A percentile compares a stretch with the other conserved stretches of the same genome.
Evolutionary conservation across 2,113 vertebrate genomes (phyloP).

Genomic region (Cichladusa arquata): DNA sequence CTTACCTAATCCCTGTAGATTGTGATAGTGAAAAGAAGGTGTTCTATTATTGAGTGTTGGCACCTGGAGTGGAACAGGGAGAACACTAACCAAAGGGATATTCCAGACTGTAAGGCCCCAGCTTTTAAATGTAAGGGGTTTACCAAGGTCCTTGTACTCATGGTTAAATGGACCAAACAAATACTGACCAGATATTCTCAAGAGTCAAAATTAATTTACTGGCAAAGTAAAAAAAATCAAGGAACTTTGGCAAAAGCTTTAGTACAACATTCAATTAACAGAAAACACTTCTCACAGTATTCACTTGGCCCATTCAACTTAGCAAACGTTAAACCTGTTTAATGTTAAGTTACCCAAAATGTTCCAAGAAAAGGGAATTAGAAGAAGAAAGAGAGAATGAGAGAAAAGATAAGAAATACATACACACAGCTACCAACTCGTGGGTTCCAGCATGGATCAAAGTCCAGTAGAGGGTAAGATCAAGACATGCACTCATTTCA

Average conservation of each 20-base stretch:
- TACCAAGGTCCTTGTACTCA: accelerated
- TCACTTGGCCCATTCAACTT: not conserved
- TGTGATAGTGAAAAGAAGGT: not conserved
- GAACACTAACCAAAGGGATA: not conserved
- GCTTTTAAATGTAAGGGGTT: not conserved
- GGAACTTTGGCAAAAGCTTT: not conserved
- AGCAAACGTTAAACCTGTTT: not conserved
- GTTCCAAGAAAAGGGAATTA: not conserved
- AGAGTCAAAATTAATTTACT: not conserved
- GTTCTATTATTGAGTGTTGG: not conserved
- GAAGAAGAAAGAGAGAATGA: not conserved
- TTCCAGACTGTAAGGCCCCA: not conserved
- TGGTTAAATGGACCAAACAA: not conserved
- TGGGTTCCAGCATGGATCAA: not conserved
- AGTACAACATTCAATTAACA: not conserved
- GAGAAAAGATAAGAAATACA: not conserved
- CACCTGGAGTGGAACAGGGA: not conserved
- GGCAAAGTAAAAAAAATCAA: not conserved
- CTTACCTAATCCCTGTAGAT: not conserved
- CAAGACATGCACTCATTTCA: accelerated
- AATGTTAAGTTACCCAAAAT: not conserved
- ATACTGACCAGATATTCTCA: accelerated
- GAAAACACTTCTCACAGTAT: not conserved
- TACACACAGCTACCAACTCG: not conserved
- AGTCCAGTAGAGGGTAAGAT: accelerated